Conservation (phyloP, 2,797 vertebrate genomes). For the Clarias laeviceps region DNA sequence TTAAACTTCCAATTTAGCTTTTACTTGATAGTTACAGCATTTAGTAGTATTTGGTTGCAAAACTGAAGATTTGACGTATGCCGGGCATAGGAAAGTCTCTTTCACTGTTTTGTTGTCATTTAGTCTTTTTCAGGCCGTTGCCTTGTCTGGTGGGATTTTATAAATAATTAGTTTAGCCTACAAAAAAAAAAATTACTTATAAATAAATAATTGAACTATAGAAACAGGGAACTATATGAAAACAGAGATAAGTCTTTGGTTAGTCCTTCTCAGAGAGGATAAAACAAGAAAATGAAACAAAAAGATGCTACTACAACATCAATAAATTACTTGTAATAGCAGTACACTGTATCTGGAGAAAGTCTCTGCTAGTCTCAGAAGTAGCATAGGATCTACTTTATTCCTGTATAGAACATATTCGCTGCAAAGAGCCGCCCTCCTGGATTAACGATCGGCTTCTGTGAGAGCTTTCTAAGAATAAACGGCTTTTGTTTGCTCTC, state of each 20-base stretch:
- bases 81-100: not conserved
- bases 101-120: not conserved
- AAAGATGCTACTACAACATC: not conserved
- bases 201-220: not conserved
- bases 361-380: not conserved
- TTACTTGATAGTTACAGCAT: not conserved
- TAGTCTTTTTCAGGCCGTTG: not conserved
- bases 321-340: not conserved
- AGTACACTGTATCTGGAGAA: not conserved
- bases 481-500: conserved; percentile 46
- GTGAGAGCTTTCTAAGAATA: not conserved
- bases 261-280: not conserved
- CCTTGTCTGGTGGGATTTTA: not conserved
- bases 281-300: not conserved
- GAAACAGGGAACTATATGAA: not conserved
- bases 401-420: not conserved
- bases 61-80: not conserved
- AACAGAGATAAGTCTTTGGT: not conserved
- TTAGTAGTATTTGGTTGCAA: not conserved
- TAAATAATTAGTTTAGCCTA: not conserved
- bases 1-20: not conserved
- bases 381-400: not conserved
- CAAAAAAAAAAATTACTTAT: not conserved
- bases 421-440: not conserved
- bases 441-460: not conserved